A percentile compares a stretch with the other conserved stretches of the same genome.
Evolutionary conservation across 2,888 invertebrate species (phyloP).

Genomic region (Brachyptera risi): DNA sequence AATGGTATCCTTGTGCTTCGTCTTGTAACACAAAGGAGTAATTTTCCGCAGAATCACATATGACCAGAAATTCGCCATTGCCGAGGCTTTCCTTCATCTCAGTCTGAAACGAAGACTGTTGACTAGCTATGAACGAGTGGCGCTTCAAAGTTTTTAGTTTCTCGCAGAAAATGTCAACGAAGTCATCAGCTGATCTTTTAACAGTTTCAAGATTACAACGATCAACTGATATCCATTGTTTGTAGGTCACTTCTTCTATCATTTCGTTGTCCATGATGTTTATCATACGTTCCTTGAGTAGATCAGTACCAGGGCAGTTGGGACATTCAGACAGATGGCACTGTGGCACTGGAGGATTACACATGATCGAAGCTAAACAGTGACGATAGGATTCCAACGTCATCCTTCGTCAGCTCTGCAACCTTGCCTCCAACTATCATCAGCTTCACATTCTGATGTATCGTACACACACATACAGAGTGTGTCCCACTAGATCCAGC

Average conservation of each 20-base stretch:
- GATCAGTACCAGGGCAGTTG: conserved; percentile 3
- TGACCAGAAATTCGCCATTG: neutral
- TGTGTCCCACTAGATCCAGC: conserved; percentile 27
- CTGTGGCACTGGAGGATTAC: neutral
- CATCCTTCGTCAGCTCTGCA: neutral
- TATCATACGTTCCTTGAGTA: neutral
- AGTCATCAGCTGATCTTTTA: neutral
- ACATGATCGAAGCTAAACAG: too few relatives aligned
- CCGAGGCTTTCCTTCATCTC: neutral
- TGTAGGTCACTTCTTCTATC: neutral
- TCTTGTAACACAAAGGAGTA: conserved; percentile 33
- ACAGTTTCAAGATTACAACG: conserved; percentile 5
- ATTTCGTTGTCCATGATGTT: neutral
- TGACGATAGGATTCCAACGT: neutral
- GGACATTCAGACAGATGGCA: conserved; percentile 1
- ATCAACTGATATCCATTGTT: conserved; percentile 14
- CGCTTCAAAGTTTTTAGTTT: neutral
- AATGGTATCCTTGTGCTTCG: conserved; percentile 33
- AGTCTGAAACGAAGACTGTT: conserved; percentile 4
- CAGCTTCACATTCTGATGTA: conserved; percentile 28
- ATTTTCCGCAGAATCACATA: conserved; percentile 34
- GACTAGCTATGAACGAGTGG: conserved; percentile 8
- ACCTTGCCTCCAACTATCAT: conserved; percentile 22
- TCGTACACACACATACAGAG: conserved; percentile 25
- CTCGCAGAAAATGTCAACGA: conserved; percentile 3